A percentile compares a stretch with the other conserved stretches of the same genome.
Conservation (phyloP, 2,113 vertebrate genomes). For the Stegastes partitus region DNA sequence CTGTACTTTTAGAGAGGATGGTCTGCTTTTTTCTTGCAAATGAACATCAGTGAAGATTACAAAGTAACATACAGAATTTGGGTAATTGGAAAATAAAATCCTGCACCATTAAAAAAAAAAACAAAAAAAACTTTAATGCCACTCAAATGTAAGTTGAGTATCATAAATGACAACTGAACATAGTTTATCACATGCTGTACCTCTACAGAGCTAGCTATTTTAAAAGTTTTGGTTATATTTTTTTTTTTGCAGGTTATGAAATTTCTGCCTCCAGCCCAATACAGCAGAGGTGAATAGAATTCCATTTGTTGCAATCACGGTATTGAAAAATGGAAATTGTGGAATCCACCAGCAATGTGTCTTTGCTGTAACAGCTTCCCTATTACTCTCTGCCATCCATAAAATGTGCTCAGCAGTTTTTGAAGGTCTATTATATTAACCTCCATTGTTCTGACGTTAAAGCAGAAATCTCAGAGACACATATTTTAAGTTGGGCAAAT, state of each 20-base stretch:
- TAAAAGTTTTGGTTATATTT: not conserved
- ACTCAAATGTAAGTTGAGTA: too few species aligned
- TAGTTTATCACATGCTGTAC: not conserved
- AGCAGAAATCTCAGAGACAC: not conserved
- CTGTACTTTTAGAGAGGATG: constrained; percentile 3
- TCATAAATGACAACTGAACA: not conserved
- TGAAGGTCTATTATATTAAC: not conserved
- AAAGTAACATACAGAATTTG: not conserved
- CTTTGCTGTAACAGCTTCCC: not conserved
- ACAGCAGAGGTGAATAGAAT: not conserved
- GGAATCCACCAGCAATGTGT: not conserved
- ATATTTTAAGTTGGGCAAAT: not conserved
- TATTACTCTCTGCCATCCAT: not conserved
- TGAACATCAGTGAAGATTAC: not conserved
- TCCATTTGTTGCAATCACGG: not conserved
- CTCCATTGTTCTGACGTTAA: not conserved
- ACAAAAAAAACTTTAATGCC: too few species aligned
- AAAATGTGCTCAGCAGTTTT: not conserved
- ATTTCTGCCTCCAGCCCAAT: not conserved
- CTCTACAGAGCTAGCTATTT: not conserved
- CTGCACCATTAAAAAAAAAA: too few species aligned
- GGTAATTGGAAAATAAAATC: not conserved
- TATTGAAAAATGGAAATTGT: not conserved
- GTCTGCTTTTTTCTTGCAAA: constrained; percentile 21
- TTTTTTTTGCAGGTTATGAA: not conserved